phyloP scores from a whole-genome alignment of 1,140 invertebrate species.

The Rhopalosiphum padi region DNA sequence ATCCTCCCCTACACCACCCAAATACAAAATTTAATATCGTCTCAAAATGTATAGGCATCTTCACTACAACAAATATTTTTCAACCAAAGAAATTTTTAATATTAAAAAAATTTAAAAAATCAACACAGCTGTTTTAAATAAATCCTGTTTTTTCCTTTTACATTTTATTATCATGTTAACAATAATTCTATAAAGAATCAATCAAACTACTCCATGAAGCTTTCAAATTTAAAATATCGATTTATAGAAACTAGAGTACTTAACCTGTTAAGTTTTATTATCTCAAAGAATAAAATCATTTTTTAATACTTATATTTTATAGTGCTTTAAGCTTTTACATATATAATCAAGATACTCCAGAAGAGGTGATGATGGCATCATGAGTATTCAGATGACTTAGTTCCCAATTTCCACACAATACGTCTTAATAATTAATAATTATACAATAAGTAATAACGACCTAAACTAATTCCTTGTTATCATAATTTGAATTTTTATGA shows the following conservation, averaged over 20 bases:
- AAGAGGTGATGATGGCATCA: neutral
- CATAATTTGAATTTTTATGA: neutral
- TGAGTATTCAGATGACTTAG: neutral
- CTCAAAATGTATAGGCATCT: neutral
- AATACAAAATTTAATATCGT: neutral
- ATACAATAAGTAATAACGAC: neutral
- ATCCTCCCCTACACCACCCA: neutral
- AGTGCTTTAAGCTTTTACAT: neutral
- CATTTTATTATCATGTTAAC: neutral
- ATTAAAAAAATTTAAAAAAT: neutral
- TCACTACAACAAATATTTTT: neutral
- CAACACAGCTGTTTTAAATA: neutral
- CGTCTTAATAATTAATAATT: neutral
- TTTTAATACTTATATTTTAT: neutral
- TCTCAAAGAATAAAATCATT: neutral
- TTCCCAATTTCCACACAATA: neutral
- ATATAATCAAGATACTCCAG: neutral
- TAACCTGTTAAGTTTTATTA: neutral
- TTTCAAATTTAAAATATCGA: slow-evolving; percentile 30
- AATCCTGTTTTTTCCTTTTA: neutral
- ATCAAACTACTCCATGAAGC: neutral
- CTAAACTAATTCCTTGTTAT: neutral
- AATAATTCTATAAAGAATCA: neutral
- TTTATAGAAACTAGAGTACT: neutral
- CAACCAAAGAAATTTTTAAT: neutral